These are phyloP conservation scores for Ibidorhyncha struthersii DNA, from an alignment of 2,113 vertebrate species.

Conservation along the genomic window DNA sequence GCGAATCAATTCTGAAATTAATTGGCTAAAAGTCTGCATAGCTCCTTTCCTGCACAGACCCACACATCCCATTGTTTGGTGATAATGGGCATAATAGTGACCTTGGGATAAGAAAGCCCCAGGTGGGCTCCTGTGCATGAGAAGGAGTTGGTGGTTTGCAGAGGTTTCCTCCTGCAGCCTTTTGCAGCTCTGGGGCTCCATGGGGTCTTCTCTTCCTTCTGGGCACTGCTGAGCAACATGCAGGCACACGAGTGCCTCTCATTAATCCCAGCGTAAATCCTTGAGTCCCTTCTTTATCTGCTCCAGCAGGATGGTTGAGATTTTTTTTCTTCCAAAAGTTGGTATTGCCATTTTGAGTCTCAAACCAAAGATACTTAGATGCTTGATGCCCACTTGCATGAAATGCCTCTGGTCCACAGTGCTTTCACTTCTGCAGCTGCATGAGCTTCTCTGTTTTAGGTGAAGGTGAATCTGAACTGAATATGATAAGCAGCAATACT, in stretches of 20 bases:
- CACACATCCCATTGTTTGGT: not conserved
- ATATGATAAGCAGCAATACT: not conserved
- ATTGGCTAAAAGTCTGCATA: not conserved
- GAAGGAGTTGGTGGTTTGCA: not conserved
- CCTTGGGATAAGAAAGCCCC: not conserved
- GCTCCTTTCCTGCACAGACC: slow-evolving; percentile 9
- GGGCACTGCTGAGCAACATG: not conserved
- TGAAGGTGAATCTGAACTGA: not conserved
- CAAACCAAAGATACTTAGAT: not conserved
- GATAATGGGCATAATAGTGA: slow-evolving; percentile 29
- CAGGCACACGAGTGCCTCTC: not conserved
- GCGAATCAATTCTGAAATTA: slow-evolving; percentile 65
- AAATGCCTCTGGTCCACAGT: not conserved
- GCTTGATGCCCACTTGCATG: not conserved
- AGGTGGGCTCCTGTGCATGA: not conserved
- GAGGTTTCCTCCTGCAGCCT: not conserved
- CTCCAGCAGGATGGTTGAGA: not conserved
- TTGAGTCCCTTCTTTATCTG: not conserved
- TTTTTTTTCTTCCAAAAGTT: not conserved
- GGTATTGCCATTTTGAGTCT: not conserved
- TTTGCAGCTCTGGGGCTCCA: not conserved
- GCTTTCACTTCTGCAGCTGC: not conserved
- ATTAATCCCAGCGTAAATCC: not conserved
- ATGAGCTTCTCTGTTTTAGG: not conserved
- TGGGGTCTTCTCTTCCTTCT: not conserved